Evolutionary conservation across 2,888 invertebrate species (phyloP).

Genomic region (Byasa hedistus): DNA sequence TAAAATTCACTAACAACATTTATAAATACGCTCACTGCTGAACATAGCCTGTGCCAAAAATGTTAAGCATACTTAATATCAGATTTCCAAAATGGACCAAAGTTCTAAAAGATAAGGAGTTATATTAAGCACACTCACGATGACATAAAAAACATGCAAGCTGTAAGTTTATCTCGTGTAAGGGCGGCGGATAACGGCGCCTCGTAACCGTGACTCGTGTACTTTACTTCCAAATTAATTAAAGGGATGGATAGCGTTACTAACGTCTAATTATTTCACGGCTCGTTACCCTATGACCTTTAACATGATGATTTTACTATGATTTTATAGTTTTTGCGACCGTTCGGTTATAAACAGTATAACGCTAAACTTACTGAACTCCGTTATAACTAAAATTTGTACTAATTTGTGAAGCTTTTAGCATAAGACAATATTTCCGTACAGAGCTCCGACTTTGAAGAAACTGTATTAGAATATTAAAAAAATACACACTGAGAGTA

Average conservation of each 20-base stretch:
- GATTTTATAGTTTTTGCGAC: slow-evolving; percentile 1
- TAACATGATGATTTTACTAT: slow-evolving; percentile 1
- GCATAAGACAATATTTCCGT: too few species aligned
- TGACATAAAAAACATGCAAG: slow-evolving; percentile 8
- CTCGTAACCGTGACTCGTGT: slow-evolving; percentile 20
- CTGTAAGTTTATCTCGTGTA: slow-evolving; percentile 10
- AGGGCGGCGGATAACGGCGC: slow-evolving; percentile 1
- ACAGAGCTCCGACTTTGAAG: too few species aligned
- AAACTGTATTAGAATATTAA: too few species aligned
- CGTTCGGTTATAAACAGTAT: neutral
- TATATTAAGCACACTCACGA: slow-evolving; percentile 9
- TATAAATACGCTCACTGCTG: too few species aligned
- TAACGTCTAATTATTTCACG: slow-evolving; percentile 17
- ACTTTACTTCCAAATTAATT: slow-evolving; percentile 21
- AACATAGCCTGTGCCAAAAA: too few species aligned
- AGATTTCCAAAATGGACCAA: neutral
- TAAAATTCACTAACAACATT: too few species aligned
- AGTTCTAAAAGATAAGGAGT: neutral
- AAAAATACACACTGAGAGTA: too few species aligned
- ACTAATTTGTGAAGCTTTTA: too few species aligned
- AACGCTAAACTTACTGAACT: too few species aligned
- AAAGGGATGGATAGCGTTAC: slow-evolving; percentile 21
- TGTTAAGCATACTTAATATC: too few species aligned
- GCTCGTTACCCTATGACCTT: slow-evolving; percentile 11
- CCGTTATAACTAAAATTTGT: too few species aligned